A percentile compares a stretch with the other conserved stretches of the same genome.
phyloP scores from a whole-genome alignment of 2,113 vertebrate species.

The Mesembrinibis cayennensis region DNA sequence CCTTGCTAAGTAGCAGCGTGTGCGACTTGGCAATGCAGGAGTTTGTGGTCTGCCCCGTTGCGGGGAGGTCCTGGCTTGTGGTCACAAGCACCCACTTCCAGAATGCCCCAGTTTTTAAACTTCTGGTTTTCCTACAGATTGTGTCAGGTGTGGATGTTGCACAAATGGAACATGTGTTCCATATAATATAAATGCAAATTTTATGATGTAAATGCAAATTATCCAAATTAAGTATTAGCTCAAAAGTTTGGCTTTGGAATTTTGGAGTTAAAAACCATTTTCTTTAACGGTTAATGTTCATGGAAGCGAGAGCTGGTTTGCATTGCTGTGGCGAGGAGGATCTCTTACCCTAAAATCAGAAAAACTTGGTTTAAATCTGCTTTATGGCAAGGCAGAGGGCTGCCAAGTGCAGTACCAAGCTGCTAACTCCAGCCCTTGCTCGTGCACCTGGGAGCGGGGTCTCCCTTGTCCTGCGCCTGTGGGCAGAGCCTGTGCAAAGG shows the following conservation, averaged over 20 bases:
- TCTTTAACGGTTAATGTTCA: not conserved
- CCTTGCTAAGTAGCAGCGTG: not conserved
- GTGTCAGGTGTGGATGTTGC: not conserved
- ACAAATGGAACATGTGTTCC: not conserved
- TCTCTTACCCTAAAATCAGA: not conserved
- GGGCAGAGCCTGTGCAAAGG: not conserved
- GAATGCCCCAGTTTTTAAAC: not conserved
- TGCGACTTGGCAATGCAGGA: not conserved
- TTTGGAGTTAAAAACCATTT: not conserved
- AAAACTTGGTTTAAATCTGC: not conserved
- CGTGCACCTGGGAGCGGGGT: accelerated
- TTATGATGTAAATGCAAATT: not conserved
- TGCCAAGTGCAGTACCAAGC: not conserved
- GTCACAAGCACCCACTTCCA: not conserved
- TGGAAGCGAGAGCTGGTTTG: not conserved
- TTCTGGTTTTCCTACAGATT: not conserved
- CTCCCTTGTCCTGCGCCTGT: not conserved
- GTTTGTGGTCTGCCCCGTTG: not conserved
- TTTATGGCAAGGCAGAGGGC: not conserved
- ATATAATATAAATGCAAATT: not conserved
- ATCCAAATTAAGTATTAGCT: not conserved
- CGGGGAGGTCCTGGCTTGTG: not conserved
- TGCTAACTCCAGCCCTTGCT: not conserved
- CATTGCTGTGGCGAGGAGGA: not conserved
- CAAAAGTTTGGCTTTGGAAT: not conserved